phyloP scores from a whole-genome alignment of 2,113 vertebrate species.

The Choloepus hoffmanni region DNA sequence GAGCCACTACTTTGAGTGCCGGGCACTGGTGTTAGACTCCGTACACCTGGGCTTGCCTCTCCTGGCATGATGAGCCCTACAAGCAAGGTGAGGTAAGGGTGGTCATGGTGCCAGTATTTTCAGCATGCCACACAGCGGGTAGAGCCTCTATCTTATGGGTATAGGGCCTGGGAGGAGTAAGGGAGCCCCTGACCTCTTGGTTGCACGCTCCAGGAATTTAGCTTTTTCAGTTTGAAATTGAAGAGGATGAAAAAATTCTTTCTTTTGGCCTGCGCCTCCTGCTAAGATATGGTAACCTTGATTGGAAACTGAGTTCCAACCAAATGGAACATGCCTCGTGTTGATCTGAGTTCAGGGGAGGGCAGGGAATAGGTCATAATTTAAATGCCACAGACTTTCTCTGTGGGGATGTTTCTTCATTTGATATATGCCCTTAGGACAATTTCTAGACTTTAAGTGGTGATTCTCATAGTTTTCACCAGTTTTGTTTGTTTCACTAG shows the following conservation, averaged over 20 bases:
- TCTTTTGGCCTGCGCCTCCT: not conserved
- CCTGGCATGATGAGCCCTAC: not conserved
- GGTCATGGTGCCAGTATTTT: not conserved
- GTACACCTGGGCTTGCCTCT: not conserved
- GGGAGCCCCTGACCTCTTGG: not conserved
- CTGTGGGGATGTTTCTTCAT: not conserved
- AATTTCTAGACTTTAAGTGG: conserved; percentile 1
- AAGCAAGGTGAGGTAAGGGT: not conserved
- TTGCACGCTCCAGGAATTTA: not conserved
- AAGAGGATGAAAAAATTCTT: not conserved
- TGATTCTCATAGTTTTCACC: not conserved
- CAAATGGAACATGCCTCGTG: too few species aligned
- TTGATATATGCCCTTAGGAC: not conserved
- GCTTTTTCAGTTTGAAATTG: not conserved
- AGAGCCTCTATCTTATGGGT: not conserved
- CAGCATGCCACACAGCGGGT: too few species aligned
- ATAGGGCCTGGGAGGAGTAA: accelerated
- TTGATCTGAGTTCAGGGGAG: accelerated
- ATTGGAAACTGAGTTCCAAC: too few species aligned
- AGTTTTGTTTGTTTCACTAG: not conserved
- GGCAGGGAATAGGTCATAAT: accelerated
- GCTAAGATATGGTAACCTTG: not conserved
- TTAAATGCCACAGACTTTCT: not conserved
- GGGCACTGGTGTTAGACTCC: not conserved
- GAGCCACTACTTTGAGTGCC: not conserved